Base-by-base conservation (phyloP, 92 coral and sea anemone genomes). In the Paramuricea clavata region DNA sequence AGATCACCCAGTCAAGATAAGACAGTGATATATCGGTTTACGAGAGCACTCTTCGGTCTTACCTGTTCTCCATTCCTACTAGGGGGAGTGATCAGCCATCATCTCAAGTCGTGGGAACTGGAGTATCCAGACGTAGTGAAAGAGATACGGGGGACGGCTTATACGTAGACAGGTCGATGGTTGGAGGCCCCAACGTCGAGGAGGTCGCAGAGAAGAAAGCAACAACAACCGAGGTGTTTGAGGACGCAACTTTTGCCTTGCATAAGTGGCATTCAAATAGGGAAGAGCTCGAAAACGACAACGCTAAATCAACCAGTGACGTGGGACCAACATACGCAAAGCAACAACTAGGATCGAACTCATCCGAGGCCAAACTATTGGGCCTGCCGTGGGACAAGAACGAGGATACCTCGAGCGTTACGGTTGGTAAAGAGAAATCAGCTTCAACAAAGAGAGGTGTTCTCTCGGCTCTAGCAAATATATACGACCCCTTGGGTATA, bases 301-400 rank as follows among this genome's bases (percentile, higher is more conserved):
- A 10, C 4, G 4, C 44, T 10, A 39, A 4, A 39, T 4, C 12
- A 47, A 12, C 17, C 52, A 47, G 52, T 15, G 52, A 9, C 10
- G 65, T 4, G 27, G 65, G 13, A 57, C 0, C 65, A 57, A 57
- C 65, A 23, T 57, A 3, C 30, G 65, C 65, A 30, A 86, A 76
- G 69, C 85, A 86, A 44, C 89, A 86, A 78, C 78, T 86, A 49
- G 85, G 39, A 34, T 25, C 35, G 30, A 78, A 28, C 69, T 43
- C 12, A 42, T 82, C 82, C 15, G 57, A 75, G 69, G 33, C 87
- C 10, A 88, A 74, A 62, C 78, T 77, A 28, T 50, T 86, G 22
- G 89, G 85, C 49, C 89, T 77, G 54, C 76, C 65, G 70, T 49
- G 89, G 79, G 69, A 86, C 85, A 64, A 86, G 54, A 34, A n/a